phyloP scores from a whole-genome alignment of 2,797 vertebrate genomes.

The Aeoliscus strigatus region DNA sequence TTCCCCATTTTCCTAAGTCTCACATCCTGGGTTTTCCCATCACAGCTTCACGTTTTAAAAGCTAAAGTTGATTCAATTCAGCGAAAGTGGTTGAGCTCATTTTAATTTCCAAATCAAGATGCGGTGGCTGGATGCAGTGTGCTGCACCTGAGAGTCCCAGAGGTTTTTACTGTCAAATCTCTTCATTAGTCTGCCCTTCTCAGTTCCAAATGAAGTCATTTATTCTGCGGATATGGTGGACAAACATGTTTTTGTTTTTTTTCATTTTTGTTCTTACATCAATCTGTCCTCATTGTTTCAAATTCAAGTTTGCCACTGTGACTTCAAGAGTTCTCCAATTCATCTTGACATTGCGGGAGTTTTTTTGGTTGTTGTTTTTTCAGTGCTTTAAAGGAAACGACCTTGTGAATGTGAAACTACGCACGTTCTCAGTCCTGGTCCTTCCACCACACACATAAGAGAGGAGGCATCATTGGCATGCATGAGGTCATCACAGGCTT shows the following conservation, averaged over 20 bases:
- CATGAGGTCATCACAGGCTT: too few relatives aligned
- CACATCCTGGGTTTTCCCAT: conserved; percentile 72
- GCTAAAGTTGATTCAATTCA: conserved; percentile 45
- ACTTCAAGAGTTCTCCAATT: conserved; percentile 11
- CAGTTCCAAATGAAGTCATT: conserved; percentile 27
- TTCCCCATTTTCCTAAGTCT: conserved; percentile 70
- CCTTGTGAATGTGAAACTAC: conserved; percentile 39
- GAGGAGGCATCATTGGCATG: conserved; percentile 31
- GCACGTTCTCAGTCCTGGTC: too few relatives aligned
- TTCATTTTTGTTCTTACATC: too few relatives aligned
- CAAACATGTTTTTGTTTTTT: neutral
- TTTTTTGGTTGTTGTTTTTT: conserved; percentile 15
- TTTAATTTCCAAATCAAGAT: conserved; percentile 49
- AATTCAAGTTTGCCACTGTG: too few relatives aligned
- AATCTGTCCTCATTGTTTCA: too few relatives aligned
- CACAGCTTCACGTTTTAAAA: conserved; percentile 43
- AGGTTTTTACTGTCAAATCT: conserved; percentile 38
- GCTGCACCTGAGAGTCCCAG: conserved; percentile 24
- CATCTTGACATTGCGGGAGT: conserved; percentile 3
- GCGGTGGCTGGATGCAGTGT: conserved; percentile 15
- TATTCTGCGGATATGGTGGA: conserved; percentile 32
- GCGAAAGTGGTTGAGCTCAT: conserved; percentile 49
- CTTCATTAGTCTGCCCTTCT: conserved; percentile 37
- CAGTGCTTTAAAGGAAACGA: conserved; percentile 24
- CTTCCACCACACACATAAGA: too few relatives aligned